Evolutionary conservation across 2,797 vertebrate genomes (phyloP), one percentile per base, ranked within the genome.

Genomic region (Chiroxiphia lanceolata): DNA sequence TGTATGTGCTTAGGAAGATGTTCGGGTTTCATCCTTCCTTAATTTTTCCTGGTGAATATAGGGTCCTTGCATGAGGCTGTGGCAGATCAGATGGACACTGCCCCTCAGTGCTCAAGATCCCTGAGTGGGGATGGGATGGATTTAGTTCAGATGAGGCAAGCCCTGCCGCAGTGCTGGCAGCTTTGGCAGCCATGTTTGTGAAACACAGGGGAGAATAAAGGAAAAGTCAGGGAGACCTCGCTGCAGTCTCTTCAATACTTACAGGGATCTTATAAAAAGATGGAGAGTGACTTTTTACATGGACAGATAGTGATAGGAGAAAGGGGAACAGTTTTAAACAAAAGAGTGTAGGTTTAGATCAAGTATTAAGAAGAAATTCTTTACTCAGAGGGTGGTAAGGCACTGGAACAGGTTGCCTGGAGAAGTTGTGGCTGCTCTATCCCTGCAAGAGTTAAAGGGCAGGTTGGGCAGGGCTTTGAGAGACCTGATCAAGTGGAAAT

Each of bases 71-170:
- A 1, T 1, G 5, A 78, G n/a, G 54, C 67, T 79, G 63, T 1
- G 13, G 70, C 44, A 79, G 40, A 34, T 48, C 0, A 3, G 18
- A 23, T 27, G 38, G 47, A n/a, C 54, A n/a, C 12, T 0, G 0
- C 29, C 40, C 40, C n/a, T 27, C 36, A 11, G 6, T 3, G 2
- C 33, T 45, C 2, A 3, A 57, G 77, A 87, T 5, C 36, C 0
- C 0, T 2, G 0, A 3, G 27, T 0, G 1, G 53, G 38, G 60
- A 53, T 0, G 3, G 34, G 33, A 31, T 2, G 14, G 68, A 60
- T n/a, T n/a, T 27, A 6, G 0, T 38, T 53, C 45, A 18, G 29
- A 18, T 38, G 74, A 36, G 47, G 27, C 2, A 4, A 83, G 19
- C 83, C 34, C 51, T 57, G 45, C 60, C 1, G 10, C 21, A 21